Evolutionary conservation across 2,113 vertebrate species (phyloP), one percentile per base, ranked within the genome.

Genomic region (Dinomys branickii): DNA sequence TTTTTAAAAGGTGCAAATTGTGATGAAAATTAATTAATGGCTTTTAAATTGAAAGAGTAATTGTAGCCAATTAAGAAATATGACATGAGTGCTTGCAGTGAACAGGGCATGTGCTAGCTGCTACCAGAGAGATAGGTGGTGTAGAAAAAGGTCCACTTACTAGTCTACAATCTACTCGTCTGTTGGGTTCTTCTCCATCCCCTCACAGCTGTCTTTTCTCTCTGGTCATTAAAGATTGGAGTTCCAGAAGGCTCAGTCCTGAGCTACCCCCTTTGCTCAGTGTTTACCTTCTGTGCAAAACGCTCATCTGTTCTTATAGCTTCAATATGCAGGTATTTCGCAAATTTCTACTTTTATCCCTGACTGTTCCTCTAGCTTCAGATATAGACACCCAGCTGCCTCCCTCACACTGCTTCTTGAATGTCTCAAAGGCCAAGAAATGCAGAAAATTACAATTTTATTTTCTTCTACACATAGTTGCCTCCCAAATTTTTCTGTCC

Each of bases 11-110:
- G 63, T 97, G 75, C 30, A 84, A 84, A 81, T 90, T 88, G 44
- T 89, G 61, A 59, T 69, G 38, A 90, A 94, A 13, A 90, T 91
- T 94, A 94, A 78, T 90, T 96, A 80, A 58, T 78, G 13, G 44
- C 41, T 17, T 96, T 95, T 91, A 84, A 91, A 35, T 93, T 28
- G 33, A 97, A 96, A 85, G 41, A 52, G 17, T 91, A 97, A 90
- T 89, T 91, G 19, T 73, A 93, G 56, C 22, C 59, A 85, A 52
- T 77, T 80, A 89, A 88, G 89, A 77, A 95, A 88, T 63, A 85
- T 35, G 30, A 38, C 75, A 77, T 4, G 17, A 91, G 56, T 30
- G 19, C 3, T 52, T 75, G 11, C 7, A 75, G 54, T n/a, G 30
- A 85, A 38, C 61, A 92, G 22, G 78, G 16, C 17, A 28, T 20